Evolutionary conservation across 2,113 vertebrate species (phyloP).

Genomic region (Setophaga petechia): DNA sequence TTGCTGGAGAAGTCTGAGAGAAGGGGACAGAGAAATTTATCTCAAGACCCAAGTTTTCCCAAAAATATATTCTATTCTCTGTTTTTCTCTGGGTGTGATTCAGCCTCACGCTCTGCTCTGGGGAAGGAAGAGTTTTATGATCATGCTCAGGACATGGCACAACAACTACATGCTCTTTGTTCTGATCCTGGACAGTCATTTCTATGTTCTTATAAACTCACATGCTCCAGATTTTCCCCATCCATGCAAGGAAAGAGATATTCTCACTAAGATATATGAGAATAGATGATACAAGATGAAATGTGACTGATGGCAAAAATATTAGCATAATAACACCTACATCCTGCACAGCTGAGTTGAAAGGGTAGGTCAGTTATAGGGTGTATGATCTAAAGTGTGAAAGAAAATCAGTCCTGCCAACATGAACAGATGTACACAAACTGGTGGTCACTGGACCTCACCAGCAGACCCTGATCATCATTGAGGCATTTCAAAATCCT

Average conservation of each 20-base stretch:
- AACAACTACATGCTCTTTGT: background rate
- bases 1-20: background rate
- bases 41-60: background rate
- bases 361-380: background rate
- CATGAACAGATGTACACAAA: background rate
- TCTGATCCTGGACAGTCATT: background rate
- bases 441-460: background rate
- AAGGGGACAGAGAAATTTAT: background rate
- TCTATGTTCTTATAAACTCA: background rate
- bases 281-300: background rate
- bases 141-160: background rate
- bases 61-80: background rate
- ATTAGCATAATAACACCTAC: background rate
- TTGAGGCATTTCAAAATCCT: background rate
- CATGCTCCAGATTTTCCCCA: background rate
- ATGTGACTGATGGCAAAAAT: background rate
- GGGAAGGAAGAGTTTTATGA: background rate
- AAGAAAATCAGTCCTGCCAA: background rate
- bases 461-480: background rate
- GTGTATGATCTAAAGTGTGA: background rate
- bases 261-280: background rate
- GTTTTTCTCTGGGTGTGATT: background rate
- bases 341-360: background rate
- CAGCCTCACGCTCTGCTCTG: rapidly evolving
- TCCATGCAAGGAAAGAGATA: background rate